Evolutionary conservation across 2,113 vertebrate genomes (phyloP).

Genomic region (Misgurnus anguillicaudatus): DNA sequence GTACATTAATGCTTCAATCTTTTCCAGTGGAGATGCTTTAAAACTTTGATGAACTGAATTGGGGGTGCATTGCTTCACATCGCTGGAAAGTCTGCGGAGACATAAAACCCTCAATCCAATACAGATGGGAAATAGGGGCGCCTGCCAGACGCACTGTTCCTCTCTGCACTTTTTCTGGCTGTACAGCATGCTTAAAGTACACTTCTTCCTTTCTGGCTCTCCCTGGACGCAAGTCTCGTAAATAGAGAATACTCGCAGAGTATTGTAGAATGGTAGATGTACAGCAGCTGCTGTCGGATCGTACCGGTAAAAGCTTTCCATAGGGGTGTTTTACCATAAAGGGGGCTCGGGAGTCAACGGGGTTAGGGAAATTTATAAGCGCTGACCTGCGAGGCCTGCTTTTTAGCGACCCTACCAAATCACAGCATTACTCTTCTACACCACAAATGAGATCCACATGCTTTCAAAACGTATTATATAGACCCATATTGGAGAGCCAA

Average conservation of each 20-base stretch:
- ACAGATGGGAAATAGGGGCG: conserved; percentile 75
- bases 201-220: conserved; percentile 55
- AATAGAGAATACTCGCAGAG: conserved; percentile 57
- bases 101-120: conserved; percentile 77
- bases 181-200: conserved; percentile 63
- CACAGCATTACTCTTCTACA: conserved; percentile 51
- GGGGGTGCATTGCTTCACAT: conserved; percentile 71
- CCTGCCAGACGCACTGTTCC: conserved; percentile 62
- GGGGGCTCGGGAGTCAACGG: conserved; percentile 59
- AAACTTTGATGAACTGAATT: conserved; percentile 76
- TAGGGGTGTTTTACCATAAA: conserved; percentile 69
- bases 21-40: conserved; percentile 73
- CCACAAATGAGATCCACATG: conserved; percentile 72
- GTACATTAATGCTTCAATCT: conserved; percentile 65
- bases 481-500: conserved; percentile 49
- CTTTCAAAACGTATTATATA: conserved; percentile 50
- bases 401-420: conserved; percentile 53
- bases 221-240: conserved; percentile 65
- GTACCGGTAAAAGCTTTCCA: conserved; percentile 58
- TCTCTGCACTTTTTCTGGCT: conserved; percentile 10
- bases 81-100: conserved; percentile 75
- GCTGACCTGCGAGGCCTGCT: conserved; percentile 67
- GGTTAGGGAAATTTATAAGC: conserved; percentile 60
- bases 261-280: conserved; percentile 1
- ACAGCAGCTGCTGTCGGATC: conserved; percentile 55